Evolutionary conservation across 2,888 invertebrate genomes (phyloP), one percentile per base, ranked within the genome.

Genomic region (Lasioglossum vierecki): DNA sequence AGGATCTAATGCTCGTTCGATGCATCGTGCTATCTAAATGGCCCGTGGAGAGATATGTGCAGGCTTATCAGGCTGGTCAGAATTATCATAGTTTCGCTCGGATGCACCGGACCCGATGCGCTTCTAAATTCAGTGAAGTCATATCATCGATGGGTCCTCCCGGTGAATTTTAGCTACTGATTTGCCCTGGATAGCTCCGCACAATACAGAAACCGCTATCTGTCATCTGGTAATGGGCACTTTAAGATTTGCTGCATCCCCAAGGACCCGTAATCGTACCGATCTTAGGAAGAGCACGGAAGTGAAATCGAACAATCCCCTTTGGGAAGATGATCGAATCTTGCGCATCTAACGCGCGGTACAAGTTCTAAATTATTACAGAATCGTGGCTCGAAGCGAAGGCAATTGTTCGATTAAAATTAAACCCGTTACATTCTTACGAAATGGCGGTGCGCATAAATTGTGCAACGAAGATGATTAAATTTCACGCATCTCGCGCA

Each of bases 21-120:
- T 44, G 30, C 44, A 68, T 73, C 41, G 49, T 39, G 73, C 70
- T 82, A 77, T 74, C 77, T 82, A 82, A 83, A 82, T 70, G 82
- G 39, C 68, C 26, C 57, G 44, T 15, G 30, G 71, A 5, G 57
- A 63, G 53, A 53, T 76, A 82, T 15, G 46, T 26, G 71, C 46
- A 15, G 44, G 80, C 44, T 80, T 75, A 80, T 80, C 70, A 6
- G 9, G 5, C n/a, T 11, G 22, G 26, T 76, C 71, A n/a, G 57
- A 72, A 80, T 83, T 63, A 76, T 71, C 60, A 79, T 81, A 79
- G 79, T 46, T 39, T 30, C 46, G 30, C 46, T 53, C 63, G 74
- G 11, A 4, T 79, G 35, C 68, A 5, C 73, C n/a, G 44, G 35
- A 26, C 79, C 26, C 73, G 53, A 68, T 35, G 44, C 57, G 68